Evolutionary conservation across 2,888 invertebrate species (phyloP).

Genomic region (Synergus laeviventris): DNA sequence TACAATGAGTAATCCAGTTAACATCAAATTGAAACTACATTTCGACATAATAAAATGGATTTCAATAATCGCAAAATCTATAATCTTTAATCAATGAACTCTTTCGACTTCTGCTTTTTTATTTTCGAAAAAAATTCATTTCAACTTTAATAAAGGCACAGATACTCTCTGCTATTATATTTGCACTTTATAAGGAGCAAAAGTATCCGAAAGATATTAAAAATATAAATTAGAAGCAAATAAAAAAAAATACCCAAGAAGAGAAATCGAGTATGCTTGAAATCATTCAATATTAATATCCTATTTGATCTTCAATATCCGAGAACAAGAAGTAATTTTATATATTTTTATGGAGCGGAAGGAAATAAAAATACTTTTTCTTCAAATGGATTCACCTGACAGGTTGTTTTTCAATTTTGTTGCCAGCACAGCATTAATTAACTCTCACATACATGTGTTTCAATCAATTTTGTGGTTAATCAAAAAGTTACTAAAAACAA

Average conservation of each 20-base stretch:
- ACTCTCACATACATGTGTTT: not conserved
- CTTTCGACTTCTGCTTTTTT: not conserved
- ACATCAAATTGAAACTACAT: too few species aligned
- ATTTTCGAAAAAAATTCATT: not conserved
- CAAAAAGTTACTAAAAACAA: not conserved
- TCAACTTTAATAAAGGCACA: not conserved
- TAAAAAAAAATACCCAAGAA: not conserved
- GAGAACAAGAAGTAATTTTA: too few species aligned
- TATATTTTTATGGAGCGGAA: too few species aligned
- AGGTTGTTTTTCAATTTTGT: not conserved
- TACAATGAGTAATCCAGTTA: too few species aligned
- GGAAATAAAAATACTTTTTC: not conserved
- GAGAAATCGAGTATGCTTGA: not conserved
- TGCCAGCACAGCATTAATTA: not conserved
- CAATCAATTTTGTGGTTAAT: not conserved
- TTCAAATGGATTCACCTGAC: not conserved
- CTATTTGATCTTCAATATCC: too few species aligned
- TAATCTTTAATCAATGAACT: too few species aligned
- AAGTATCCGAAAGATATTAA: not conserved
- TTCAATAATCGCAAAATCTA: too few species aligned
- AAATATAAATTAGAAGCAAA: not conserved
- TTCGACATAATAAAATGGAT: too few species aligned
- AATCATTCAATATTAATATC: not conserved
- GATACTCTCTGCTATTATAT: not conserved
- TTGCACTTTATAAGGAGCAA: not conserved